Evolutionary conservation across 1,140 invertebrate species (phyloP).

Genomic region (Brachionus asplanchnoidis): DNA sequence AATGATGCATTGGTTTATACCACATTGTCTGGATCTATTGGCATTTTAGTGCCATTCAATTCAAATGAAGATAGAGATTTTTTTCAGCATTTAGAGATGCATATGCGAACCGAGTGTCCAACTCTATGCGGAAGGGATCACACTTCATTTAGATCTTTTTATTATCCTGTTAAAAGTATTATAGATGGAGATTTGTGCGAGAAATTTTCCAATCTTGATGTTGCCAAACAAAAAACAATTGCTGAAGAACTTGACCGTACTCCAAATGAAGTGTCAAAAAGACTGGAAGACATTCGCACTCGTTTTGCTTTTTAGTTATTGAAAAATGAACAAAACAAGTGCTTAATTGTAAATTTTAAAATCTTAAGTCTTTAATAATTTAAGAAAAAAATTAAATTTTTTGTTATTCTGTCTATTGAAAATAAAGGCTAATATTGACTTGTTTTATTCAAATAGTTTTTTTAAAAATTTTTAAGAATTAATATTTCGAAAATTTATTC

Average conservation of each 20-base stretch:
- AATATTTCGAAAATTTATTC: too few relatives aligned
- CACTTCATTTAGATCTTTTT: slow-evolving; percentile 90
- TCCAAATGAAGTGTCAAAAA: slow-evolving; percentile 82
- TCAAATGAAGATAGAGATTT: slow-evolving; percentile 70
- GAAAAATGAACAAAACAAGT: background rate
- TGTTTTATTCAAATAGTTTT: too few relatives aligned
- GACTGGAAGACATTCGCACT: slow-evolving; percentile 60
- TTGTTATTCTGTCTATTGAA: too few relatives aligned
- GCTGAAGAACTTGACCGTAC: slow-evolving; percentile 86
- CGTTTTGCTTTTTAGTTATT: slow-evolving; percentile 59
- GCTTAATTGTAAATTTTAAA: background rate
- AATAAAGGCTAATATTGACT: too few relatives aligned
- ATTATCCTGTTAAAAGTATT: slow-evolving; percentile 96
- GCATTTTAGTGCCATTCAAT: slow-evolving; percentile 92
- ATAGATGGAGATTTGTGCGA: slow-evolving; percentile 98
- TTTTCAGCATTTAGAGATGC: slow-evolving; percentile 99
- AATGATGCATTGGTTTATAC: slow-evolving; percentile 92
- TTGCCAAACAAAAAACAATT: slow-evolving; percentile 86
- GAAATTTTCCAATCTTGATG: slow-evolving; percentile 93
- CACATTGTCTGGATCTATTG: slow-evolving; percentile 85
- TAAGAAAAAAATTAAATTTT: too few relatives aligned
- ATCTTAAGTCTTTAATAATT: background rate
- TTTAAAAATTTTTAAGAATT: too few relatives aligned
- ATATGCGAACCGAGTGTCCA: slow-evolving; percentile 92
- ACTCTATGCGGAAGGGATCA: slow-evolving; percentile 95